These are phyloP conservation scores for Tympanuchus pallidicinctus DNA, from an alignment of 2,113 vertebrate species.

Conservation along the genomic window DNA sequence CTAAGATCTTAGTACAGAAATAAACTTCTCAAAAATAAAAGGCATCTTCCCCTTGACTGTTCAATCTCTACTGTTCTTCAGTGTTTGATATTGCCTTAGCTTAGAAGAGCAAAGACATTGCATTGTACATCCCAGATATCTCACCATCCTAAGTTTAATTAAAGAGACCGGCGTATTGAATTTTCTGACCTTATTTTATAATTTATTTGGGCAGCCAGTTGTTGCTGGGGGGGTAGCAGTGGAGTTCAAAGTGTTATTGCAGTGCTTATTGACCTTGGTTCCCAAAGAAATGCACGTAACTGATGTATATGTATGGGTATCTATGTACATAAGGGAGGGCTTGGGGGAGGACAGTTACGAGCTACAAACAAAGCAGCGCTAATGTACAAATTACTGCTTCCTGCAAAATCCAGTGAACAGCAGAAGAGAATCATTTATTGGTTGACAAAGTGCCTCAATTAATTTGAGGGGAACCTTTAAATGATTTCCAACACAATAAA, in stretches of 20 bases:
- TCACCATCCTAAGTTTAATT: neutral
- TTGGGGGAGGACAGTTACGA: slow-evolving; percentile 17
- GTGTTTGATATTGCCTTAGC: neutral
- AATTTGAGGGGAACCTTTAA: slow-evolving; percentile 21
- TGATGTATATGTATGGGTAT: neutral
- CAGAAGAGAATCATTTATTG: slow-evolving; percentile 23
- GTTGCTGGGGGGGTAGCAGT: neutral
- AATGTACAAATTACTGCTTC: slow-evolving; percentile 69
- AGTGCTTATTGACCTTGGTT: neutral
- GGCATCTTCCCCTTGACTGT: neutral
- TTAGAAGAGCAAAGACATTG: slow-evolving; percentile 27
- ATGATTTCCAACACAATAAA: slow-evolving; percentile 27
- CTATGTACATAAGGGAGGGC: neutral
- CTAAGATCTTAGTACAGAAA: neutral
- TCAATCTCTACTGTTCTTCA: neutral
- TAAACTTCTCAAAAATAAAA: neutral
- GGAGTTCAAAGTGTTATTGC: neutral
- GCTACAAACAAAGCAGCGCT: slow-evolving; percentile 42
- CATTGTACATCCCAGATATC: neutral
- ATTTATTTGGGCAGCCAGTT: neutral
- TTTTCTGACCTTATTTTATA: neutral
- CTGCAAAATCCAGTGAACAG: slow-evolving; percentile 46
- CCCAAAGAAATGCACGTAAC: neutral
- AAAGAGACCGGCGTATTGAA: neutral
- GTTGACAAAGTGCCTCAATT: slow-evolving; percentile 43